phyloP scores from a whole-genome alignment of 1,140 invertebrate genomes.

The Lepidurus packardi region DNA sequence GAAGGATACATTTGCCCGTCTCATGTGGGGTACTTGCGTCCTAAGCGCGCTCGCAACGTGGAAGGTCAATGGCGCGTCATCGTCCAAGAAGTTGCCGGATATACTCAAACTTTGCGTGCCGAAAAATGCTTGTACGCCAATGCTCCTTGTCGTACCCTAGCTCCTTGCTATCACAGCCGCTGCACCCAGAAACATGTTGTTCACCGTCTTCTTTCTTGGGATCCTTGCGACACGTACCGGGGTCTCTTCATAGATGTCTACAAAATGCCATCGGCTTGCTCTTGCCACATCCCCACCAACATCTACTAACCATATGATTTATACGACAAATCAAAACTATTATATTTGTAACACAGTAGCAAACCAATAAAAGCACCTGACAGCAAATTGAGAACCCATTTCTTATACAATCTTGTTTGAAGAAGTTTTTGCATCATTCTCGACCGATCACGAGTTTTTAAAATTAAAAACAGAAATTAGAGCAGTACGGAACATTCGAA shows the following conservation, averaged over 20 bases:
- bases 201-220: constrained; percentile 40
- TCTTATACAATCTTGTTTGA: neutral
- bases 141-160: constrained; percentile 39
- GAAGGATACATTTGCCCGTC: constrained; percentile 44
- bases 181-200: constrained; percentile 41
- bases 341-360: neutral
- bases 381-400: neutral
- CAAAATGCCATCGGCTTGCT: constrained; percentile 41
- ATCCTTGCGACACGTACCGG: constrained; percentile 41
- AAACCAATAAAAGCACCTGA: constrained; percentile 15
- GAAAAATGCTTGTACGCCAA: constrained; percentile 39
- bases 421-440: too few relatives aligned
- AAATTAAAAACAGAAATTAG: too few relatives aligned
- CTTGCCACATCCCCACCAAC: constrained; percentile 39
- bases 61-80: constrained; percentile 42
- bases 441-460: too few relatives aligned
- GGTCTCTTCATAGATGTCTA: constrained; percentile 42
- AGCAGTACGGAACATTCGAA: too few relatives aligned
- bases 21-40: constrained; percentile 43
- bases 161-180: constrained; percentile 40
- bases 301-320: constrained; percentile 23
- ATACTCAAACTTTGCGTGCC: constrained; percentile 40
- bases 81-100: constrained; percentile 39
- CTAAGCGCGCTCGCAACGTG: constrained; percentile 42
- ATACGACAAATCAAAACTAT: neutral